Percentiles rank a stretch among this genome's conserved stretches.
Conservation (phyloP, 2,888 invertebrate genomes). For the Unio pictorum region DNA sequence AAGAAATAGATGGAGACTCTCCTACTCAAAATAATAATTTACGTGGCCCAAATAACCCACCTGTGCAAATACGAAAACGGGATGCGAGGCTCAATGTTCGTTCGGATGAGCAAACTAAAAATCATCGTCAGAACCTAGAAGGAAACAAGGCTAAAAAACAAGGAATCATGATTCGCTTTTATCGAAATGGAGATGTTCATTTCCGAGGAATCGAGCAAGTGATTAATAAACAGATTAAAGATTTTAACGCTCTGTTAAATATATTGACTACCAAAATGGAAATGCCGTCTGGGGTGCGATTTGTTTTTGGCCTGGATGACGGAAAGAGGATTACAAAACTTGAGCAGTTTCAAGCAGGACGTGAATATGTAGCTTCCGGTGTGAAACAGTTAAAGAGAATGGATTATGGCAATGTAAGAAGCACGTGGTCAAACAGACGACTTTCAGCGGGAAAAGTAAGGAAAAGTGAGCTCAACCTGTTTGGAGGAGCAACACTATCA, state of each 20-base stretch:
- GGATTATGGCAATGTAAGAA: constrained; percentile 56
- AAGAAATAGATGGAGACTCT: too few relatives aligned
- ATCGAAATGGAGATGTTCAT: constrained; percentile 93
- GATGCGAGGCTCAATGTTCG: too few relatives aligned
- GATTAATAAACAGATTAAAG: constrained; percentile 89
- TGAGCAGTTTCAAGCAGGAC: constrained; percentile 77
- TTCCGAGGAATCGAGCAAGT: constrained; percentile 90
- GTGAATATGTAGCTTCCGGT: constrained; percentile 92
- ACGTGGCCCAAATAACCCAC: too few relatives aligned
- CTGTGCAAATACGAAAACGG: too few relatives aligned
- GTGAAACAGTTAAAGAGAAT: constrained; percentile 76
- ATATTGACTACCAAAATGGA: constrained; percentile 90
- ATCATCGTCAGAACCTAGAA: too few relatives aligned
- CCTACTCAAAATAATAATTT: too few relatives aligned
- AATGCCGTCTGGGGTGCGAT: constrained; percentile 88
- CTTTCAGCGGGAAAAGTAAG: constrained; percentile 44
- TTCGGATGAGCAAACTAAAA: too few relatives aligned
- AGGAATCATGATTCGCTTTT: constrained; percentile 81
- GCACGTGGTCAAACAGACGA: constrained; percentile 52
- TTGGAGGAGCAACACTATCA: constrained; percentile 15
- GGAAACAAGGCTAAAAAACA: too few relatives aligned
- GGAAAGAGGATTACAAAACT: constrained; percentile 83
- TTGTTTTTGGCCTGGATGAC: constrained; percentile 90
- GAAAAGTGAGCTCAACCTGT: constrained; percentile 50
- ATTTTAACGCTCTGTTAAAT: constrained; percentile 87